Evolutionary conservation across 2,888 invertebrate genomes (phyloP), one percentile per base, ranked within the genome.

Genomic region (Hemaris fuciformis): DNA sequence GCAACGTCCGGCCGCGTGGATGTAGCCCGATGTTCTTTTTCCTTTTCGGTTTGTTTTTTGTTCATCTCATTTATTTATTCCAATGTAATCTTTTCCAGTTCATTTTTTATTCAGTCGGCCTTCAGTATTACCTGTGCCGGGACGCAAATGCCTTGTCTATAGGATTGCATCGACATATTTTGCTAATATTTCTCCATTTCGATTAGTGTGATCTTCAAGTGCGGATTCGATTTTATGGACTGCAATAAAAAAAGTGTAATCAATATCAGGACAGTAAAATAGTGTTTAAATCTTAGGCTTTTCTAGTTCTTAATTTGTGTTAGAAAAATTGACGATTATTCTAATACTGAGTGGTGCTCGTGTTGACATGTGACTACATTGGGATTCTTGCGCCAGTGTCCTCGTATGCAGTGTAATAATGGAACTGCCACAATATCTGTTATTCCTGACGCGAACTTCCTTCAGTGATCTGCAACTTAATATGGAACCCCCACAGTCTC

Each of bases 1-100:
- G 84, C 90, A 87, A 92, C 91, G 92, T 92, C 92, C 92, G 92
- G 92, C 91, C 91, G 88, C 89, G 88, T 91, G 91, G 89, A 90
- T 91, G 87, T 89, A 86, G 89, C 90, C 85, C 88, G 89, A 85
- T 91, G 87, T 83, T 79, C 87, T 89, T 91, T 89, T 91, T 89
- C 83, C 84, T 87, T 89, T 89, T 89, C 74, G 88, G 84, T 86
- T 83, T 88, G 84, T 87, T 91, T 92, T 92, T 92, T 91, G 91
- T 93, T 92, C 91, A 90, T 91, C 92, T 92, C 92, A 92, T 93
- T 93, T 93, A 92, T 93, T 92, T 93, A 92, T 93, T 93, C 93
- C 93, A 89, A 91, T 92, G 93, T 93, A 93, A 93, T 93, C 91
- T 92, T 89, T 88, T 90, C 91, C 90, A 91, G 88, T 85, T 90